phyloP scores from a whole-genome alignment of 2,797 vertebrate species.

The Amphiprion clarkii region DNA sequence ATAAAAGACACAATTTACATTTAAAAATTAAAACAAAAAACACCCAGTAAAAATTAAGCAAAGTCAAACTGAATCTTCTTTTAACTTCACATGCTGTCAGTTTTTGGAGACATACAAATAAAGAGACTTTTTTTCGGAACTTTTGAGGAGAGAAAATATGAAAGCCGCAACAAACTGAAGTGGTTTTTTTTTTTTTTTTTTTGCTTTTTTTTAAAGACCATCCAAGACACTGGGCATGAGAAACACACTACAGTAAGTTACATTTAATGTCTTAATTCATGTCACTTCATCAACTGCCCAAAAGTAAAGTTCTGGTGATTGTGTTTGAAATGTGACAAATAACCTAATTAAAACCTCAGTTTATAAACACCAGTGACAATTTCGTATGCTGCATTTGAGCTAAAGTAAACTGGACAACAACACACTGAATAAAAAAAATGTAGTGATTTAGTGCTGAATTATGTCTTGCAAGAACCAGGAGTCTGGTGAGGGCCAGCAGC shows the following conservation, averaged over 20 bases:
- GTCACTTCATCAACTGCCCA: conserved; percentile 24
- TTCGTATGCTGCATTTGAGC: conserved; percentile 35
- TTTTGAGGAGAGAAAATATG: conserved; percentile 30
- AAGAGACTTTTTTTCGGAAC: conserved; percentile 13
- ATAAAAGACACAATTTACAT: conserved; percentile 33
- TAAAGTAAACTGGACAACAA: conserved; percentile 25
- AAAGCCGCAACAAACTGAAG: conserved; percentile 27
- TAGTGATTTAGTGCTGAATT: conserved; percentile 49
- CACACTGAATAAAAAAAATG: conserved; percentile 50
- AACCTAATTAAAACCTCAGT: conserved; percentile 1
- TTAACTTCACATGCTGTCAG: conserved; percentile 34
- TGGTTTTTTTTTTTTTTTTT: conserved; percentile 1
- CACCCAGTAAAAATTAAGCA: conserved; percentile 11
- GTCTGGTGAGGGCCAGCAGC: conserved; percentile 6
- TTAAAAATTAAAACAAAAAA: conserved; percentile 29
- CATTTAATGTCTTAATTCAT: conserved; percentile 34
- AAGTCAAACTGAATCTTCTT: conserved; percentile 13
- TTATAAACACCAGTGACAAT: conserved; percentile 15
- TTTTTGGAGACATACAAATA: conserved; percentile 39
- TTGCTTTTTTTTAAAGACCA: conserved; percentile 14
- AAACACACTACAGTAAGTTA: conserved; percentile 35
- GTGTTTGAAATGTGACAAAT: conserved; percentile 34
- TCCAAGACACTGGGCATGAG: conserved; percentile 33
- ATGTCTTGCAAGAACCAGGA: conserved; percentile 30
- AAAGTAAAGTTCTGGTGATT: conserved; percentile 19